Percentiles rank a stretch among this genome's conserved stretches.
phyloP scores from a whole-genome alignment of 2,113 vertebrate species.

The Lanius ludovicianus region DNA sequence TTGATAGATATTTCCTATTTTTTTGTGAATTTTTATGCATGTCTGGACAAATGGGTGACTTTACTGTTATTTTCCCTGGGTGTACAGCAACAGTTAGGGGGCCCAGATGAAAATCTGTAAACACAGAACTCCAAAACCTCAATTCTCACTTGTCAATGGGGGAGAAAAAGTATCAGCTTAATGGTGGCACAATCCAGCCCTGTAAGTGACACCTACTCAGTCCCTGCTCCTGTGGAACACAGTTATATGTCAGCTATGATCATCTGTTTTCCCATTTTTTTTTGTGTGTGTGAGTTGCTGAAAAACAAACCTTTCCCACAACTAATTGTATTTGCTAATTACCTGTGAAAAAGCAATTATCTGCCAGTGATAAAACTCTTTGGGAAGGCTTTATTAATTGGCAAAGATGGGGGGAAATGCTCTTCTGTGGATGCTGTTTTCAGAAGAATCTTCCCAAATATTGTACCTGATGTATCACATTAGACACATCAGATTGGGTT shows the following conservation, averaged over 20 bases:
- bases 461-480: conserved; percentile 53
- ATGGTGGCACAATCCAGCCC: neutral
- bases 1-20: neutral
- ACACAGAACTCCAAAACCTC: neutral
- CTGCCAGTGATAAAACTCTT: neutral
- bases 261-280: neutral
- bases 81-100: neutral
- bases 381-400: conserved; percentile 27
- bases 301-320: conserved; percentile 38
- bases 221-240: neutral
- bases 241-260: neutral
- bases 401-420: neutral
- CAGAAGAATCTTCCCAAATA: conserved; percentile 3
- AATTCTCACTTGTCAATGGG: neutral
- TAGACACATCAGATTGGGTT: conserved; percentile 54
- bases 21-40: neutral
- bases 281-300: neutral
- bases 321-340: conserved; percentile 54
- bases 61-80: neutral
- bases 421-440: neutral
- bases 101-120: neutral
- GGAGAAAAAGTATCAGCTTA: neutral
- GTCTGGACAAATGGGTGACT: neutral
- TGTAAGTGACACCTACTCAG: neutral
- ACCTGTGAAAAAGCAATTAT: conserved; percentile 55